phyloP scores from a whole-genome alignment of 2,113 vertebrate genomes.

The Apaloderma vittatum region DNA sequence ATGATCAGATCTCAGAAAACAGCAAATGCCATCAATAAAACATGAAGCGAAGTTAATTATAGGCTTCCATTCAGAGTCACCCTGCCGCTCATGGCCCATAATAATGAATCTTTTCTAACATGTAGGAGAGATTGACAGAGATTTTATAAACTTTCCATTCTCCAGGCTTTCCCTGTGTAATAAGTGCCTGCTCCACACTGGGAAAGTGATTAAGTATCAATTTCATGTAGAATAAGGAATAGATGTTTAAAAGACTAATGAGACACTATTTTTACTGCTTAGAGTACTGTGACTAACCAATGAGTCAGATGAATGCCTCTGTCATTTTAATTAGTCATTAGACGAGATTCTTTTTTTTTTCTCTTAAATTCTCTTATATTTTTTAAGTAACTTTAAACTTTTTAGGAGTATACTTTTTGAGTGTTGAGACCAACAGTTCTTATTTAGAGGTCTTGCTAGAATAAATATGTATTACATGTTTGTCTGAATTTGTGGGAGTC shows the following conservation, averaged over 20 bases:
- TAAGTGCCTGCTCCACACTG: slow-evolving; percentile 70
- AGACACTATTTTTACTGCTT: slow-evolving; percentile 78
- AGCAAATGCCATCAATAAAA: slow-evolving; percentile 79
- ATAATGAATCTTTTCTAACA: slow-evolving; percentile 79
- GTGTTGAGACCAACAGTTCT: background rate
- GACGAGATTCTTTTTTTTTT: slow-evolving; percentile 9
- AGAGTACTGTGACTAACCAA: slow-evolving; percentile 68
- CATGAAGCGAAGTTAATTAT: slow-evolving; percentile 81
- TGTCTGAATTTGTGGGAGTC: background rate
- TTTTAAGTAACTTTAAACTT: slow-evolving; percentile 57
- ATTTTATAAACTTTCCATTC: slow-evolving; percentile 81
- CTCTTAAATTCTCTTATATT: slow-evolving; percentile 32
- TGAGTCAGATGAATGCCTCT: slow-evolving; percentile 72
- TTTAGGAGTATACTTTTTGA: slow-evolving; percentile 34
- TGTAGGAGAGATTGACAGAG: slow-evolving; percentile 77
- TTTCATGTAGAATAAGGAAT: slow-evolving; percentile 78
- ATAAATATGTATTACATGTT: background rate
- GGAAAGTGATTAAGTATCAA: slow-evolving; percentile 80
- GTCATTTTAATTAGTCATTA: slow-evolving; percentile 77
- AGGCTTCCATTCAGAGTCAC: slow-evolving; percentile 68
- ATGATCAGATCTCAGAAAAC: slow-evolving; percentile 57
- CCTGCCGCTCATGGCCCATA: slow-evolving; percentile 67
- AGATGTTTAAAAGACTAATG: slow-evolving; percentile 79
- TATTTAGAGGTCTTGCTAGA: background rate
- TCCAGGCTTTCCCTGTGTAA: slow-evolving; percentile 69